Evolutionary conservation across 2,797 vertebrate genomes (phyloP).

Genomic region (Pteronotus mesoamericanus): DNA sequence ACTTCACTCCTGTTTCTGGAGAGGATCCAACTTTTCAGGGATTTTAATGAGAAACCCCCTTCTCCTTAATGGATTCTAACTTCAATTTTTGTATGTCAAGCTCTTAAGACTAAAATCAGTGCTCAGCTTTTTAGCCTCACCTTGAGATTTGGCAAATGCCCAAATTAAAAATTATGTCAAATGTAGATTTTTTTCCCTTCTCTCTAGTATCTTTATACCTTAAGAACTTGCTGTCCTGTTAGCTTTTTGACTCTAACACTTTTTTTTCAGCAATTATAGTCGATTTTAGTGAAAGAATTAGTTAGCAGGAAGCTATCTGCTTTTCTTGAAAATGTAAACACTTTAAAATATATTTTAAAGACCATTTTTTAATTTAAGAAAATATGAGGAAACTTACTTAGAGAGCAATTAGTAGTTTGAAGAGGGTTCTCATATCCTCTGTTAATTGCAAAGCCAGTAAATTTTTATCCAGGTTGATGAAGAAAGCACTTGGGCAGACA

Average conservation of each 20-base stretch:
- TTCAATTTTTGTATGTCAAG: neutral
- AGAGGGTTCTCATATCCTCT: neutral
- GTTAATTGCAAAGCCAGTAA: neutral
- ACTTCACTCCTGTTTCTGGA: neutral
- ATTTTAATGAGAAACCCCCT: neutral
- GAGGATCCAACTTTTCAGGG: neutral
- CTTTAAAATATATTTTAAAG: slow-evolving; percentile 44
- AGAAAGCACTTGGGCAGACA: neutral
- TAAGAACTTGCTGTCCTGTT: neutral
- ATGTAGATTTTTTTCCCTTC: neutral
- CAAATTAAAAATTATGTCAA: neutral
- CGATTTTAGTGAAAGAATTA: neutral
- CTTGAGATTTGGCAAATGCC: neutral
- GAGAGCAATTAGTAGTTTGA: neutral
- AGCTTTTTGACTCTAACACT: neutral
- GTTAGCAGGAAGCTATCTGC: neutral
- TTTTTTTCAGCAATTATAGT: neutral
- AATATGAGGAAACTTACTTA: neutral
- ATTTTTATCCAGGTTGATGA: neutral
- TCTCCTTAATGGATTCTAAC: neutral
- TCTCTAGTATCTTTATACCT: neutral
- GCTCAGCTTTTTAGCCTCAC: neutral
- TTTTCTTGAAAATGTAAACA: slow-evolving; percentile 23
- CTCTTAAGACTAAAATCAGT: neutral
- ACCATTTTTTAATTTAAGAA: slow-evolving; percentile 6